Evolutionary conservation across 2,888 invertebrate species (phyloP), one percentile per base, ranked within the genome.

Genomic region (Troglohyphantes excavatus): DNA sequence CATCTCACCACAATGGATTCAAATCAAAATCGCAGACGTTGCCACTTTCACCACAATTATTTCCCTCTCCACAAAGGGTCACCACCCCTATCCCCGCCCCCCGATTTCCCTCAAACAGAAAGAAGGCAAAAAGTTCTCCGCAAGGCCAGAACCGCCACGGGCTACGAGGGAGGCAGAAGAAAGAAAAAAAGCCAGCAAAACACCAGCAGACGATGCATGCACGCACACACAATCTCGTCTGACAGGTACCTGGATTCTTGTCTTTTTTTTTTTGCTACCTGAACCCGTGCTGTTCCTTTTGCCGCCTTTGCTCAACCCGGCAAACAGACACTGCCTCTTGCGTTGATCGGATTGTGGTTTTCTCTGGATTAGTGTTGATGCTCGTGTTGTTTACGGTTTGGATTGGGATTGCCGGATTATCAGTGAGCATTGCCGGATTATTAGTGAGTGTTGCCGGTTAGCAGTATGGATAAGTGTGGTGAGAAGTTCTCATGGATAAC

Each of bases 191-290:
- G 17, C 26, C 19, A 27, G 26, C 27, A 67, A n/a, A 67, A 29
- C 26, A 53, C 53, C 17, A n/a, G 17, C 53, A 53, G 23, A 27
- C 65, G 65, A 65, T 26, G 46, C 46, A 65, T 70, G 33, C 39
- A 43, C n/a, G 68, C 19, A n/a, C 26, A 53, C 59, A 59, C 53
- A 29, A 75, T 17, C 87, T 23, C 33, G 87, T 87, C 81, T 43
- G 88, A 88, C 88, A 88, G 88, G 88, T 88, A 87, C 73, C 33
- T 53, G 73, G 33, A 26, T 63, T 61, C 26, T 59, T 59, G 59
- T 33, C 23, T 7, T 11, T 46, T 65, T 33, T 43, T 63, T 26
- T 17, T 63, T 70, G 46, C 67, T 46, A 67, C 79, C 67, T 43
- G 43, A 39, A 17, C 21, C 26, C 23, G 73, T 19, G 11, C 46